These are phyloP conservation scores for Meriones unguiculatus DNA, from an alignment of 2,113 vertebrate genomes.

Conservation along the genomic window DNA sequence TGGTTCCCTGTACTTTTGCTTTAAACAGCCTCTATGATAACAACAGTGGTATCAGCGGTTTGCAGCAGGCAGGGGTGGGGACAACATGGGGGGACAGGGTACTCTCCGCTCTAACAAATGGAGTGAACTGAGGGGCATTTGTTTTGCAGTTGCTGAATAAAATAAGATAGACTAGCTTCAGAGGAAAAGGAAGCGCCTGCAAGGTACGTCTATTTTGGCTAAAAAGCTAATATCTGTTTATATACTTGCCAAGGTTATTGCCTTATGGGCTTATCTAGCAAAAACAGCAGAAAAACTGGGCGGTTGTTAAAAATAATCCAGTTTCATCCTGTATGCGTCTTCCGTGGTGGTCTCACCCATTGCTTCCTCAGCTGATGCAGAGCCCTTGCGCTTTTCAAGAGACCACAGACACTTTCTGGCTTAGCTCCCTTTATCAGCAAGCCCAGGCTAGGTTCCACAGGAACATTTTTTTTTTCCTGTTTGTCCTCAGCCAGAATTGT, in stretches of 20 bases:
- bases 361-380: not conserved
- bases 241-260: not conserved
- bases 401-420: slow-evolving; percentile 23
- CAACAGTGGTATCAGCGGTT: not conserved
- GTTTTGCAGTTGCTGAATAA: slow-evolving; percentile 15
- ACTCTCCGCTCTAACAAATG: not conserved
- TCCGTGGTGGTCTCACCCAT: slow-evolving; percentile 8
- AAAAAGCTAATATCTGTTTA: slow-evolving; percentile 1
- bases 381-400: slow-evolving; percentile 46
- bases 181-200: not conserved
- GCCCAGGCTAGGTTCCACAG: not conserved
- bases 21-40: not conserved
- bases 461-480: not conserved
- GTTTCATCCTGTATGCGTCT: not conserved
- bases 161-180: not conserved
- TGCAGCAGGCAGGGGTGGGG: not conserved
- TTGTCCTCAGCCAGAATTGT: slow-evolving; percentile 22
- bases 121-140: not conserved
- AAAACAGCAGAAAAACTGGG: not conserved
- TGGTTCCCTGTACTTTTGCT: not conserved
- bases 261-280: not conserved
- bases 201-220: not conserved
- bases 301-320: not conserved
- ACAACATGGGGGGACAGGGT: not conserved
- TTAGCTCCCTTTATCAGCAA: slow-evolving; percentile 17